Percentiles rank a stretch among this genome's conserved stretches.
Evolutionary conservation across 2,888 invertebrate species (phyloP).

Genomic region (Ceramica pisi): DNA sequence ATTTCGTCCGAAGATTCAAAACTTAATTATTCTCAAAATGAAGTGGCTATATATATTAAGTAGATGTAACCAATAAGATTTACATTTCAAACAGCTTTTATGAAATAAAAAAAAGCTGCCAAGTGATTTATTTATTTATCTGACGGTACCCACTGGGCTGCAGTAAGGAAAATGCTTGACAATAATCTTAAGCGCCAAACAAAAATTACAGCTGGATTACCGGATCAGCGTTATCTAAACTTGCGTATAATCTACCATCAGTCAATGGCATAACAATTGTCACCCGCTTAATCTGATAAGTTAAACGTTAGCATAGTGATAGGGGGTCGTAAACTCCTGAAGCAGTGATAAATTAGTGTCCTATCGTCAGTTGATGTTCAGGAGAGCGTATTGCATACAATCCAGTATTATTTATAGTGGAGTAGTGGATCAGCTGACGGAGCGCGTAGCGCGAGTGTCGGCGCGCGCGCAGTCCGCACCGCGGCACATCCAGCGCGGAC

Average conservation of each 20-base stretch:
- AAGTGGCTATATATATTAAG: too few species aligned
- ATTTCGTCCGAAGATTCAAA: too few species aligned
- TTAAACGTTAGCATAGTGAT: conserved; percentile 13
- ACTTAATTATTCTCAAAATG: too few species aligned
- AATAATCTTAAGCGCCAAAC: conserved; percentile 20
- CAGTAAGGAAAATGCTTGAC: background rate
- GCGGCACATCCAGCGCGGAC: conserved; percentile 65
- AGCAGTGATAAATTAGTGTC: conserved; percentile 22
- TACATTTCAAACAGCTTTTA: too few species aligned
- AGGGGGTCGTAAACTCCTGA: conserved; percentile 35
- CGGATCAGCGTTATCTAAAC: conserved; percentile 49
- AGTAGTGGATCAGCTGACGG: conserved; percentile 89
- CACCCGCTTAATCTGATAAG: conserved; percentile 32
- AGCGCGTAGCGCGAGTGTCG: conserved; percentile 59
- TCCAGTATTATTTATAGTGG: conserved; percentile 89
- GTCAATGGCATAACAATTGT: conserved; percentile 22
- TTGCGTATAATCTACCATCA: conserved; percentile 40
- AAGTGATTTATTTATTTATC: background rate
- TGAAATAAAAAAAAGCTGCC: background rate
- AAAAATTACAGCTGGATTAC: conserved; percentile 40
- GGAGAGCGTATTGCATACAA: conserved; percentile 72
- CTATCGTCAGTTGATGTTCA: conserved; percentile 22
- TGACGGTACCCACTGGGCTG: background rate
- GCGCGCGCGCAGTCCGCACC: conserved; percentile 62
- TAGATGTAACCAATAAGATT: background rate